phyloP scores from a whole-genome alignment of 2,797 vertebrate species.

The Hydrocynus forskahlii region DNA sequence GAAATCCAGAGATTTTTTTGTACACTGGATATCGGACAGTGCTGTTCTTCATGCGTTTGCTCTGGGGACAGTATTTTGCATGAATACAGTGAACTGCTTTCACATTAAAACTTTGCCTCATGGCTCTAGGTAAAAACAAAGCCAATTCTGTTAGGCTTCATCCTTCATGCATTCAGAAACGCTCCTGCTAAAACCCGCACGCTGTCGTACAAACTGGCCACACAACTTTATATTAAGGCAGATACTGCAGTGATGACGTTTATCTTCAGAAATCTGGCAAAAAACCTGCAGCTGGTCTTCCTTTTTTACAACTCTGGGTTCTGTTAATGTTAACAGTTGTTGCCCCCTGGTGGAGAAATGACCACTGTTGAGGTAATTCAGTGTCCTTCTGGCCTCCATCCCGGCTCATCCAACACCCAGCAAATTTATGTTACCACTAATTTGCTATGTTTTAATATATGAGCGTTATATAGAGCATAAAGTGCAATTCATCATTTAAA shows the following conservation, averaged over 20 bases:
- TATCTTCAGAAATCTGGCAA: not conserved
- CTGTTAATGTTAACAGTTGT: constrained; percentile 41
- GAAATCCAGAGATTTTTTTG: too few relatives aligned
- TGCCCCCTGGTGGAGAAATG: constrained; percentile 66
- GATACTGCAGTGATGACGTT: not conserved
- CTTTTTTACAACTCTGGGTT: not conserved
- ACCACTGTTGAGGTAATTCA: not conserved
- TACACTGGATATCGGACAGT: too few relatives aligned
- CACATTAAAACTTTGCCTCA: not conserved
- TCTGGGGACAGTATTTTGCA: too few relatives aligned
- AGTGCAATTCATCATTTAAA: too few relatives aligned
- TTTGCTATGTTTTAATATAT: too few relatives aligned
- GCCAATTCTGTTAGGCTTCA: not conserved
- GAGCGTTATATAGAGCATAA: too few relatives aligned
- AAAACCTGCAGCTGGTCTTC: not conserved
- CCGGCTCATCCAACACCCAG: too few relatives aligned
- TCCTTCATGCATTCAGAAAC: not conserved
- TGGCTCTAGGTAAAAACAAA: not conserved
- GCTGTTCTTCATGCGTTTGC: too few relatives aligned
- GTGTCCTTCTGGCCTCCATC: not conserved
- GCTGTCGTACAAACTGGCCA: too few relatives aligned
- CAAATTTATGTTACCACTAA: too few relatives aligned
- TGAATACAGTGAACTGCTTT: not conserved
- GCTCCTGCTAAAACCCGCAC: too few relatives aligned
- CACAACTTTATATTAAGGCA: too few relatives aligned